These are phyloP conservation scores for Nesoenas mayeri DNA, from an alignment of 2,113 vertebrate genomes.

Conservation along the genomic window DNA sequence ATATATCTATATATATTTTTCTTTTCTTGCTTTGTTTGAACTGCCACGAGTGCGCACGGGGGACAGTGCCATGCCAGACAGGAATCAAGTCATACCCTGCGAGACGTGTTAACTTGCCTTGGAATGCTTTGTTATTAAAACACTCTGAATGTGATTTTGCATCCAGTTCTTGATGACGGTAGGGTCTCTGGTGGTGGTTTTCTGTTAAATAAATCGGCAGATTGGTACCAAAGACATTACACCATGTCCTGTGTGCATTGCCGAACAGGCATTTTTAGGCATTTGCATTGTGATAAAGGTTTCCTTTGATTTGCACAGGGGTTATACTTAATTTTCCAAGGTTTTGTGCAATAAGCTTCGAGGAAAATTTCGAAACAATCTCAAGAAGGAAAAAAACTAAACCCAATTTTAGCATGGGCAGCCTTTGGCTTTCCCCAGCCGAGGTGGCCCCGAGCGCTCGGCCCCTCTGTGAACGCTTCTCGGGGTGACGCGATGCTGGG, in stretches of 20 bases:
- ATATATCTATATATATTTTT: background rate
- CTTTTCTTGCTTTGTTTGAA: background rate
- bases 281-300: background rate
- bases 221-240: conserved; percentile 56
- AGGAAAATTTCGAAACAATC: background rate
- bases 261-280: conserved; percentile 10
- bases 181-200: conserved; percentile 1
- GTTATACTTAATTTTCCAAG: background rate
- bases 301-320: conserved; percentile 38
- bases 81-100: background rate
- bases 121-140: conserved; percentile 45
- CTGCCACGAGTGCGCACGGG: background rate
- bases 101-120: conserved; percentile 28
- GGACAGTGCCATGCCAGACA: background rate
- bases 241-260: background rate
- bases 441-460: background rate
- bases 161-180: background rate
- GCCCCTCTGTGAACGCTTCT: background rate
- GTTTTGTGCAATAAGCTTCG: conserved; percentile 35
- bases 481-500: background rate
- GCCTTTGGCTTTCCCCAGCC: background rate
- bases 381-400: conserved; percentile 36
- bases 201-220: conserved; percentile 21
- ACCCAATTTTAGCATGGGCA: conserved; percentile 32
- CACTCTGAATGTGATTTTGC: conserved; percentile 22